Conservation (phyloP, 2,797 vertebrate species). For the Halcyon leucocephala region DNA sequence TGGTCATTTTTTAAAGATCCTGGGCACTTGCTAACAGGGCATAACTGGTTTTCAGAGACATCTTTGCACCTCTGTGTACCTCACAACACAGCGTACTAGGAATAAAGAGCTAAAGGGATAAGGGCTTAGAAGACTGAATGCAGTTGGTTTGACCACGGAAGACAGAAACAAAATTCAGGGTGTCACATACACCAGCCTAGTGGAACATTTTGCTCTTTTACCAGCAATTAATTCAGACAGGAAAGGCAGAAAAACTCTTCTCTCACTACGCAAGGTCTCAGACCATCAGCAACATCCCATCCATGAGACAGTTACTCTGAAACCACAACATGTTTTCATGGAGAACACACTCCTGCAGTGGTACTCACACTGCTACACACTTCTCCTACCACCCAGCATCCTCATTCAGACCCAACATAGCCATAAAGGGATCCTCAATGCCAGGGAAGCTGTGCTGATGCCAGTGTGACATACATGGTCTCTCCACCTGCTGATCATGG, state of each 20-base stretch:
- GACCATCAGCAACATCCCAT: neutral
- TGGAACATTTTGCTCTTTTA: neutral
- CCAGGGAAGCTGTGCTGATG: neutral
- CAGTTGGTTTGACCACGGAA: neutral
- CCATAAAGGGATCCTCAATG: accelerated
- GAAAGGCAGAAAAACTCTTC: neutral
- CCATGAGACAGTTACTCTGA: neutral
- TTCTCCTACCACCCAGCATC: neutral
- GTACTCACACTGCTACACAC: neutral
- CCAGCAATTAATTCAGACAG: neutral
- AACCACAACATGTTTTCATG: accelerated
- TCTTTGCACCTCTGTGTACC: neutral
- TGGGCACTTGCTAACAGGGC: neutral
- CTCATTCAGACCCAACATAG: neutral
- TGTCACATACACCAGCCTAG: neutral
- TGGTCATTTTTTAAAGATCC: neutral
- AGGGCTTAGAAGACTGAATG: neutral
- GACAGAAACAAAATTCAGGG: neutral
- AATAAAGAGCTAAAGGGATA: neutral
- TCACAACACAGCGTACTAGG: accelerated
- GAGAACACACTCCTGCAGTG: neutral
- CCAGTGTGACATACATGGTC: too few relatives aligned
- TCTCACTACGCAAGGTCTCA: neutral
- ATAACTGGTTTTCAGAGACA: neutral
- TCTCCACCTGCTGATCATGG: neutral